Conservation (phyloP, 37 sponge, comb jelly and placozoan species). For the Eunapius fragilis region DNA sequence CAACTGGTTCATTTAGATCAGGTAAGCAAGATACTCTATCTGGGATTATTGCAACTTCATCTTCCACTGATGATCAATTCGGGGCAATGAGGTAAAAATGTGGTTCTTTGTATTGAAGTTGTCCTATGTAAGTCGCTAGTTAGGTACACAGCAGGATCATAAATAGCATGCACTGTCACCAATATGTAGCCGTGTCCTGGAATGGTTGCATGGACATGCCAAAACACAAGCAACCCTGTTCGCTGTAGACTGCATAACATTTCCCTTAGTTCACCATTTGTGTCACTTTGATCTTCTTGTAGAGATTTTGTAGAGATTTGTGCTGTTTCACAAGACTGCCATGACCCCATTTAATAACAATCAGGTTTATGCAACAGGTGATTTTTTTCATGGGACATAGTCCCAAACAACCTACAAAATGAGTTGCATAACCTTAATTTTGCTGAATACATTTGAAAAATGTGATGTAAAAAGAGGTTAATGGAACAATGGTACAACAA, state of each 20-base stretch:
- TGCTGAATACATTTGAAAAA: no score
- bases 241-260: background rate
- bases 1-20: background rate
- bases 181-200: slow-evolving; percentile 10
- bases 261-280: slow-evolving; percentile 1
- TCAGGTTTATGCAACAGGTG: background rate
- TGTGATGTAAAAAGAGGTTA: no score
- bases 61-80: slow-evolving; percentile 23
- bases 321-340: background rate
- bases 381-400: background rate
- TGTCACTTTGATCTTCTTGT: background rate
- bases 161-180: slow-evolving; percentile 5
- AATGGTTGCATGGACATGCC: slow-evolving; percentile 45
- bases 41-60: slow-evolving; percentile 19
- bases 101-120: slow-evolving; percentile 14
- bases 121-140: background rate
- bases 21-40: slow-evolving; percentile 33
- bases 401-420: no score
- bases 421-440: no score
- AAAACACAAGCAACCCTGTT: slow-evolving; percentile 16
- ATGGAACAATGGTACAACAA: no score
- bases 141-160: slow-evolving; percentile 17
- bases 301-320: background rate
- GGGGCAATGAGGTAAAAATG: slow-evolving; percentile 26
- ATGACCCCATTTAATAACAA: background rate